phyloP scores from a whole-genome alignment of 2,113 vertebrate species.

The Bos taurus region ARS-UCD2.0 NC_037332.1:33223001-33223500 shows the following conservation, averaged over 20 bases:
- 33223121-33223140: neutral
- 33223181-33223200: neutral
- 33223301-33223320: neutral
- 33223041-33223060: neutral
- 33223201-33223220: neutral
- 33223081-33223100: neutral
- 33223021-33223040: neutral
- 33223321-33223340: neutral
- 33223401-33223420: neutral
- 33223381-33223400: neutral
- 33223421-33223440: neutral
- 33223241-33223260: neutral
- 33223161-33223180: neutral
- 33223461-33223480: rapidly evolving
- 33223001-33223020: neutral
- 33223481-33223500: neutral
- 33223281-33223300: neutral
- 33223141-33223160: rapidly evolving
- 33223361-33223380: neutral
- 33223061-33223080: neutral
- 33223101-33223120: neutral
- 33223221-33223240: rapidly evolving
- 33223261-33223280: neutral
- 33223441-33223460: neutral
- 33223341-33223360: neutral